Conservation (phyloP, 2,888 invertebrate genomes). For the Patella pellucida region DNA sequence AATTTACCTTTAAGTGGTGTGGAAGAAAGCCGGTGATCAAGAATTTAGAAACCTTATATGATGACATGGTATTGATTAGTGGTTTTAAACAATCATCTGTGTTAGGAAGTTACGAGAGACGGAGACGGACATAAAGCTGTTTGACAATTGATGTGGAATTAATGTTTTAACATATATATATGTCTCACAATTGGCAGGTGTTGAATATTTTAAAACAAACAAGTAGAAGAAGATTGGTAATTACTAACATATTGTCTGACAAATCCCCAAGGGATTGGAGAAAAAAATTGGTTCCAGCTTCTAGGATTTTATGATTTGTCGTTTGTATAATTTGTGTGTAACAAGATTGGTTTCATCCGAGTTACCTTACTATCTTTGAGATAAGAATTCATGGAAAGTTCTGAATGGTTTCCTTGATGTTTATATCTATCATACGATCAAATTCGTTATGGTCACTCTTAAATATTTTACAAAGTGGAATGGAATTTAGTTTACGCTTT, state of each 20-base stretch:
- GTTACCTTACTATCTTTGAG: too few species aligned
- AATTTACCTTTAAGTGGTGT: constrained; percentile 6
- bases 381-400: too few species aligned
- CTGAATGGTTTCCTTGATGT: too few species aligned
- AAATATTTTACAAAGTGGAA: too few species aligned
- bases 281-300: not conserved
- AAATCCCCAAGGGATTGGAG: not conserved
- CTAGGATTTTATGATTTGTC: constrained; percentile 2
- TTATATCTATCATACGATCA: too few species aligned
- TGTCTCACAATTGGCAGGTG: not conserved
- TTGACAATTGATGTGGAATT: constrained; percentile 10
- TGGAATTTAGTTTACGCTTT: too few species aligned
- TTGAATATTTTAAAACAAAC: not conserved
- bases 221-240: not conserved
- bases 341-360: not conserved
- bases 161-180: constrained; percentile 4
- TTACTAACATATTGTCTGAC: not conserved
- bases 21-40: not conserved
- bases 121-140: not conserved
- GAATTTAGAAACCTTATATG: not conserved
- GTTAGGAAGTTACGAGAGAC: too few species aligned
- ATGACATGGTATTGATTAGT: too few species aligned
- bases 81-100: too few species aligned
- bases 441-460: too few species aligned
- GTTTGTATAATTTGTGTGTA: constrained; percentile 5